Conservation (phyloP, 2,113 vertebrate genomes). For the Tautogolabrus adspersus region DNA sequence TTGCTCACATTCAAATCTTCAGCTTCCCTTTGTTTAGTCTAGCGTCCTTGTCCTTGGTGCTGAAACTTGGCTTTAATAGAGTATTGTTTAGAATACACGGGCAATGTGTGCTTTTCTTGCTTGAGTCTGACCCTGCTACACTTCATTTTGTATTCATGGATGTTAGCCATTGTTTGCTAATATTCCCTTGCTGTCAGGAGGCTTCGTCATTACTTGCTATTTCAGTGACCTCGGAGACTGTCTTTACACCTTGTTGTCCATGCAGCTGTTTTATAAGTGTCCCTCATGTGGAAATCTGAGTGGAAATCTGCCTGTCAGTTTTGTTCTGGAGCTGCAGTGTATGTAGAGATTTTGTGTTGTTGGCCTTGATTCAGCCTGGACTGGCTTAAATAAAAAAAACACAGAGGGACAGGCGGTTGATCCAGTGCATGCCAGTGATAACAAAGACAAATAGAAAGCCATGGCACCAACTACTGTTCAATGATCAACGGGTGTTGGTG, state of each 20-base stretch:
- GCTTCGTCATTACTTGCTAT: background rate
- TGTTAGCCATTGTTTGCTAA: background rate
- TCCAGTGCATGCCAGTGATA: conserved; percentile 60
- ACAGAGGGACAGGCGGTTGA: conserved; percentile 27
- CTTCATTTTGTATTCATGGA: background rate
- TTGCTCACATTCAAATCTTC: background rate
- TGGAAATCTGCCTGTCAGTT: conserved; percentile 4
- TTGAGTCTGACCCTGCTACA: background rate
- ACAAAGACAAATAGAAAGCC: conserved; percentile 68
- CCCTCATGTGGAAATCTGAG: conserved; percentile 4
- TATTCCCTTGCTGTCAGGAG: conserved; percentile 5
- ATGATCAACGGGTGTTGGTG: conserved; percentile 32
- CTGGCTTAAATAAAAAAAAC: conserved; percentile 50
- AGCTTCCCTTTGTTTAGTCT: background rate
- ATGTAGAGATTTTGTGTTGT: background rate
- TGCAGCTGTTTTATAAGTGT: background rate
- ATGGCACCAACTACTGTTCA: conserved; percentile 20
- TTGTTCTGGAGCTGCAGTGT: conserved; percentile 1
- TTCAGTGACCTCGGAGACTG: background rate
- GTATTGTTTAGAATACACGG: background rate
- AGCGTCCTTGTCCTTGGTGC: conserved; percentile 24
- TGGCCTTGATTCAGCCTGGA: conserved; percentile 50
- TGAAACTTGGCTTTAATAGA: conserved; percentile 1
- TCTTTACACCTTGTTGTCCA: conserved; percentile 14
- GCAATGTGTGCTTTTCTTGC: background rate